Evolutionary conservation across 2,113 vertebrate species (phyloP), one percentile per base, ranked within the genome.

Genomic region (Carassius auratus): DNA sequence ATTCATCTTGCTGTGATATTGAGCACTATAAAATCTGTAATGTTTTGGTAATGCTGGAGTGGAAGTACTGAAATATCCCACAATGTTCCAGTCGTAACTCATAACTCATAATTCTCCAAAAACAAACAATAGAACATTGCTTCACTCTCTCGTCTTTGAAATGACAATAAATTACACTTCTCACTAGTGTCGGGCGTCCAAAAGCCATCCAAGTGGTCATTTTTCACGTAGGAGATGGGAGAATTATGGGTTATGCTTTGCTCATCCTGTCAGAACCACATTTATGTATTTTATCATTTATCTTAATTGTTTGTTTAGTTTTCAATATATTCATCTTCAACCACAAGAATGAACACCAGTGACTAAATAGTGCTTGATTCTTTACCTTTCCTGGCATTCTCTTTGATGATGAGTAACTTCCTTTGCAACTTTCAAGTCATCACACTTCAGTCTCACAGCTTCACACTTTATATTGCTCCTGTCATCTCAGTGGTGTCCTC

Each of bases 341-440:
- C 30, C 4, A n/a, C 50, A 76, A 12, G 23, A 55, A 71, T 17
- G 19, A 3, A 21, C 36, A 9, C 4, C 68, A n/a, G 17, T 33
- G 23, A 12, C 52, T 59, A 21, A 42, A 42, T 42, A 38, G 68
- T n/a, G 17, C 76, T 81, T 76, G 52, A 59, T 61, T 23, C 6
- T 42, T 64, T 26, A 23, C 1, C 8, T 80, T 42, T 48, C 21
- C 71, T n/a, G 38, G 6, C 17, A 5, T 52, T 79, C 57, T 62
- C 78, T 64, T 66, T 81, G 78, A 45, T 17, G n/a, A 64, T 30
- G 13, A 66, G 36, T 81, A 48, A 66, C 61, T 81, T 64, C 78
- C 78, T 81, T 62, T 80, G 7, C 21, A 45, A 62, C 57, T 45
- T 81, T 66, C 61, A 81, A 26, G 78, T 48, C 59, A 45, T 81